Conservation (phyloP, 2,113 vertebrate genomes). For the Coreoperca whiteheadi region DNA sequence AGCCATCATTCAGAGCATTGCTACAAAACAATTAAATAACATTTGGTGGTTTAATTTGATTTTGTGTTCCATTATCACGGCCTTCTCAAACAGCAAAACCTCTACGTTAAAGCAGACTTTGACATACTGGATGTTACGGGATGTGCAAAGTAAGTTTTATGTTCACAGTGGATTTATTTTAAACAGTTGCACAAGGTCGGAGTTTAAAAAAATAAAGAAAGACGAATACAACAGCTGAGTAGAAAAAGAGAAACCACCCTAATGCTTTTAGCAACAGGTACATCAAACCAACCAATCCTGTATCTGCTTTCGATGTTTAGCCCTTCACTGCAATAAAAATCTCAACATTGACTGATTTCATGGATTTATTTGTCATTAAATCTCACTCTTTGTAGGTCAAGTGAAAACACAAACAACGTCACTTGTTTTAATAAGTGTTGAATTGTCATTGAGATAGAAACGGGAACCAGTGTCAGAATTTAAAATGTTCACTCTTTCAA, state of each 20-base stretch:
- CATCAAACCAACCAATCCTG: constrained; percentile 21
- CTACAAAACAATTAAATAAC: constrained; percentile 40
- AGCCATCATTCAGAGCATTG: constrained; percentile 37
- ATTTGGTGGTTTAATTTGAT: constrained; percentile 42
- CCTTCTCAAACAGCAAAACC: constrained; percentile 1
- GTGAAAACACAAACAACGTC: constrained; percentile 25
- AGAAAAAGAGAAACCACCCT: constrained; percentile 14
- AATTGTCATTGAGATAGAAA: constrained; percentile 6
- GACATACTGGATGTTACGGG: constrained; percentile 33
- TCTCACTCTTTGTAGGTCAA: background rate
- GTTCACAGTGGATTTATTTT: constrained; percentile 62
- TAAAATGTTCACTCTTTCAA: constrained; percentile 6
- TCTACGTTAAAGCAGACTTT: constrained; percentile 8
- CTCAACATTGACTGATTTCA: constrained; percentile 15
- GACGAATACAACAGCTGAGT: constrained; percentile 4
- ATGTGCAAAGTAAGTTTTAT: constrained; percentile 15
- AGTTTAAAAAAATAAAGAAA: constrained; percentile 20
- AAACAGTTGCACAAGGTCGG: constrained; percentile 25
- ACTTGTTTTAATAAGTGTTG: background rate
- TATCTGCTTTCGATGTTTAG: constrained; percentile 35
- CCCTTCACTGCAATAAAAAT: constrained; percentile 27
- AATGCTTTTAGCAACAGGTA: constrained; percentile 1
- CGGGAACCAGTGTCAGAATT: background rate
- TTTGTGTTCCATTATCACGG: background rate
- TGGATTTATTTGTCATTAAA: background rate